These are phyloP conservation scores for Nannoperca australis DNA, from an alignment of 2,797 vertebrate genomes.

Conservation along the genomic window DNA sequence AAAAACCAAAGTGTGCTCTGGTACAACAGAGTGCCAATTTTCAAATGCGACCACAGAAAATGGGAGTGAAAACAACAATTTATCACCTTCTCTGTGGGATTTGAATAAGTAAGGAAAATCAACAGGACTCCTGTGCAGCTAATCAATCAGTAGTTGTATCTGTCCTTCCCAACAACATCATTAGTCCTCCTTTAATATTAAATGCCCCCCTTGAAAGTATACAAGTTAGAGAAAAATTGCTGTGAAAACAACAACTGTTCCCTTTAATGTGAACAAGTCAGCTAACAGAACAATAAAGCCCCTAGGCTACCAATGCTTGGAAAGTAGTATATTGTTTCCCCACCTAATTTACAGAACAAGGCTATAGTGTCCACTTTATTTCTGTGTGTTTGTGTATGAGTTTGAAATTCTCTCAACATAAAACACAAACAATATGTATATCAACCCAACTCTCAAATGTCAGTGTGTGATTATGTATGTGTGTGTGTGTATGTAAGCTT, in stretches of 20 bases:
- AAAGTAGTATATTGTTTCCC: slow-evolving; percentile 18
- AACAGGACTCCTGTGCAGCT: slow-evolving; percentile 46
- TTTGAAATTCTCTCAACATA: neutral
- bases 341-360: slow-evolving; percentile 11
- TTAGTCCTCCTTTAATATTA: slow-evolving; percentile 59
- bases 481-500: slow-evolving; percentile 10
- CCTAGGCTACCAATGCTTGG: slow-evolving; percentile 6
- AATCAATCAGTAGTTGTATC: slow-evolving; percentile 60
- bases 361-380: neutral
- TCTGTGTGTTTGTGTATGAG: slow-evolving; percentile 4
- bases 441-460: slow-evolving; percentile 14
- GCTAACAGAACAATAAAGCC: slow-evolving; percentile 31
- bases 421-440: neutral
- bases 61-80: slow-evolving; percentile 62
- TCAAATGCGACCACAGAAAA: slow-evolving; percentile 49
- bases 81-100: slow-evolving; percentile 53
- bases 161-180: slow-evolving; percentile 51
- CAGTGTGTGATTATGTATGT: slow-evolving; percentile 12
- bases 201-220: slow-evolving; percentile 38
- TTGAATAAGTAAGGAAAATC: slow-evolving; percentile 63
- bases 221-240: slow-evolving; percentile 42
- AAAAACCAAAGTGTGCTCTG: slow-evolving; percentile 48
- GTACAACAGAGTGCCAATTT: slow-evolving; percentile 51
- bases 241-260: slow-evolving; percentile 46
- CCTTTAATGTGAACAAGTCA: slow-evolving; percentile 38